Evolutionary conservation across 2,113 vertebrate genomes (phyloP).

Genomic region (Asarcornis scutulata): DNA sequence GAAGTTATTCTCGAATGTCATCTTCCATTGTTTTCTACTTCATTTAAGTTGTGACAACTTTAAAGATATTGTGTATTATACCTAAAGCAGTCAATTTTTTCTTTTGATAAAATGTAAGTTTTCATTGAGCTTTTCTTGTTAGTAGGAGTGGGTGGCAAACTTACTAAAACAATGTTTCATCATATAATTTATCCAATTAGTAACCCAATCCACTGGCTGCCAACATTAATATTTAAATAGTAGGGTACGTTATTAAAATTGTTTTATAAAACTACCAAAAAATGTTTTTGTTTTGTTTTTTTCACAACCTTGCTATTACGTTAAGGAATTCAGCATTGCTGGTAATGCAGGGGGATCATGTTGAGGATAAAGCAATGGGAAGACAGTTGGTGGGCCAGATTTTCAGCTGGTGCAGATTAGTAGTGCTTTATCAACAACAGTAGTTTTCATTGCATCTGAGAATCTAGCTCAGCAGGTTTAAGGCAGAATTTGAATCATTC

Average conservation of each 20-base stretch:
- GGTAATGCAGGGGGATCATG: not conserved
- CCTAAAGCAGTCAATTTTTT: not conserved
- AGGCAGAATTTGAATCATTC: not conserved
- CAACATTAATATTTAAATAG: not conserved
- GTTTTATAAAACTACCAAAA: not conserved
- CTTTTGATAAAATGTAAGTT: not conserved
- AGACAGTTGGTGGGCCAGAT: not conserved
- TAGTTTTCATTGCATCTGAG: not conserved
- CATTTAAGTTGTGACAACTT: not conserved
- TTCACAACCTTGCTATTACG: not conserved
- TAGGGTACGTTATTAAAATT: not conserved
- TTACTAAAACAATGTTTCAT: not conserved
- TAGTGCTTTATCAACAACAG: not conserved
- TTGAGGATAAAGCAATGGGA: not conserved
- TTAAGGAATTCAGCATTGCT: not conserved
- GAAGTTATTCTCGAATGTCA: not conserved
- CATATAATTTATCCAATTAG: not conserved
- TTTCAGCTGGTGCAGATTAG: not conserved
- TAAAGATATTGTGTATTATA: not conserved
- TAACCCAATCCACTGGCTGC: not conserved
- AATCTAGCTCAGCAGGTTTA: not conserved
- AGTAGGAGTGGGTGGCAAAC: not conserved
- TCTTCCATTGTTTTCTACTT: not conserved
- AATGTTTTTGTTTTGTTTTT: not conserved
- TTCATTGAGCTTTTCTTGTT: not conserved